Evolutionary conservation across 2,113 vertebrate species (phyloP).

Genomic region (Tricholaema leucomelas): DNA sequence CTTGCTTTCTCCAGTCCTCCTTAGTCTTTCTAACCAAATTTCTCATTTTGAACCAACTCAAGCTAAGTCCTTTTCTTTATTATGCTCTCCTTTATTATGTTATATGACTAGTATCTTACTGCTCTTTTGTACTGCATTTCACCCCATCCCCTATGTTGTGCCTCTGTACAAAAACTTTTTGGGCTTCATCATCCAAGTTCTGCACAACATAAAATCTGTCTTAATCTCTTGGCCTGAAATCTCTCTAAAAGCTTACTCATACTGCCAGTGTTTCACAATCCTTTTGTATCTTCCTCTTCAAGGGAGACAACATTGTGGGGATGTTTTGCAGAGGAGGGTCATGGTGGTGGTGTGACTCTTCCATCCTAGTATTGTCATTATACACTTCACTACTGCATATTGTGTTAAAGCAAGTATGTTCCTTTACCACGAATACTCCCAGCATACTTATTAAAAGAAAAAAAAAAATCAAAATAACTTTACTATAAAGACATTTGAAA

Average conservation of each 20-base stretch:
- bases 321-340: rapidly evolving
- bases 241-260: background rate
- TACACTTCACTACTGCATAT: background rate
- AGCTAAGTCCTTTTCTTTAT: too few relatives aligned
- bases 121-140: background rate
- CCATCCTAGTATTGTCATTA: background rate
- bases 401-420: background rate
- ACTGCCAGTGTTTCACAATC: background rate
- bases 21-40: background rate
- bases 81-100: background rate
- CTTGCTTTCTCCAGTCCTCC: background rate
- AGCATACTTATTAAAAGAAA: background rate
- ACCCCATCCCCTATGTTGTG: background rate
- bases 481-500: background rate
- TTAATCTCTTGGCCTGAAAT: background rate
- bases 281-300: background rate
- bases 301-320: background rate
- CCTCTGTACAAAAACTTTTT: background rate
- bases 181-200: background rate
- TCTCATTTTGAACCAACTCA: background rate
- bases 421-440: background rate
- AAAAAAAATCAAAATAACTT: background rate
- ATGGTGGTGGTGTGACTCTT: background rate
- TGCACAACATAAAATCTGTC: background rate
- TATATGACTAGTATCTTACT: background rate